phyloP scores from a whole-genome alignment of 2,113 vertebrate species.

The Laticauda laticaudata region DNA sequence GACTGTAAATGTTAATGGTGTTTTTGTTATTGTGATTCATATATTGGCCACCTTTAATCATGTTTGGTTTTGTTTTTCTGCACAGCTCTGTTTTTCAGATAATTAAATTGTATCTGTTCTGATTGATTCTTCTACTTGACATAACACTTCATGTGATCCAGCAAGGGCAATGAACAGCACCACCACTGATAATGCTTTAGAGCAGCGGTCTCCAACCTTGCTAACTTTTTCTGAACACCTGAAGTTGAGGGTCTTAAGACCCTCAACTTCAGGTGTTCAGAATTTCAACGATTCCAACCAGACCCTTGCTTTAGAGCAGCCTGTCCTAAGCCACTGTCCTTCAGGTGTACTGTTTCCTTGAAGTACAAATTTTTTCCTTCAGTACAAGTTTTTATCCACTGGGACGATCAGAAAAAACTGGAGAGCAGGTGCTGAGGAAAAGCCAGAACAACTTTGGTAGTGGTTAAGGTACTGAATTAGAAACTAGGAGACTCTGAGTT shows the following conservation, averaged over 20 bases:
- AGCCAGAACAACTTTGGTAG: background rate
- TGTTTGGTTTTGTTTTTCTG: background rate
- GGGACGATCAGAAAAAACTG: background rate
- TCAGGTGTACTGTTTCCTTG: background rate
- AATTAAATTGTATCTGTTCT: background rate
- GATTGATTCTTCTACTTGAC: background rate
- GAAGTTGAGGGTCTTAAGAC: too few species aligned
- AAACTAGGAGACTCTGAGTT: background rate
- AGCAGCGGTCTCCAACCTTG: too few species aligned
- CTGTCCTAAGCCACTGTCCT: background rate
- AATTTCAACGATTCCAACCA: too few species aligned
- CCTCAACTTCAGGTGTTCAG: too few species aligned
- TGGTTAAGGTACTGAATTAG: background rate
- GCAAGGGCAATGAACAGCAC: background rate
- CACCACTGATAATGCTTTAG: background rate
- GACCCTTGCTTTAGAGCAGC: background rate
- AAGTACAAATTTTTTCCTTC: background rate
- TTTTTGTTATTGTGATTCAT: background rate
- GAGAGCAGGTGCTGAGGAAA: background rate
- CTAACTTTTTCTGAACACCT: too few species aligned
- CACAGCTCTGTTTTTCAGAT: background rate
- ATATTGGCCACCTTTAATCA: background rate
- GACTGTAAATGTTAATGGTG: background rate
- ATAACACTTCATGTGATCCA: background rate
- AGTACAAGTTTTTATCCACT: background rate